These are phyloP conservation scores for Venturia canescens DNA, from an alignment of 1,140 invertebrate species.

Conservation along the genomic window DNA sequence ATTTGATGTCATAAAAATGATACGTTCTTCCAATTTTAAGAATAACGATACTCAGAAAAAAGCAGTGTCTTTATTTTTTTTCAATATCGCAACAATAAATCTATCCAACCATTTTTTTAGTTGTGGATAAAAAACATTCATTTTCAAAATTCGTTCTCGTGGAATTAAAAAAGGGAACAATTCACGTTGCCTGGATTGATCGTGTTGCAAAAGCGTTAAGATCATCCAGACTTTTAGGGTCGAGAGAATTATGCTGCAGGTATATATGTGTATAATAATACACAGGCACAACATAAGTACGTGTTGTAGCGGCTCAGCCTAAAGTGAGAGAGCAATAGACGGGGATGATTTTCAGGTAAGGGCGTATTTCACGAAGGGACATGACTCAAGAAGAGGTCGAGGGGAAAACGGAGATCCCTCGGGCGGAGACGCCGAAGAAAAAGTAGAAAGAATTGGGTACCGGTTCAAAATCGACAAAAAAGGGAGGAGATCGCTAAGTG, in stretches of 20 bases:
- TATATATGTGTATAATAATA: slow-evolving; percentile 36
- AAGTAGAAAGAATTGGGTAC: slow-evolving; percentile 67
- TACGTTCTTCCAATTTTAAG: too few relatives aligned
- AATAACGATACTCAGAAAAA: too few relatives aligned
- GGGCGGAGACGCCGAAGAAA: slow-evolving; percentile 34
- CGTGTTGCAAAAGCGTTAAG: slow-evolving; percentile 42
- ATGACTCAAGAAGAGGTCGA: neutral
- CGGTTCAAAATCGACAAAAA: slow-evolving; percentile 74
- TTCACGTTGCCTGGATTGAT: neutral
- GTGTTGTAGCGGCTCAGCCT: neutral
- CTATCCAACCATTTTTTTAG: neutral
- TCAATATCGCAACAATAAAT: neutral
- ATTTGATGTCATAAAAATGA: too few relatives aligned
- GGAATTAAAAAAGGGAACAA: neutral
- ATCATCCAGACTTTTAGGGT: slow-evolving; percentile 41
- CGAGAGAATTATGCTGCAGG: slow-evolving; percentile 26
- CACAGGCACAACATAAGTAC: slow-evolving; percentile 50
- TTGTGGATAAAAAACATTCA: neutral
- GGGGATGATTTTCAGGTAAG: slow-evolving; percentile 66
- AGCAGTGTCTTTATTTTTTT: too few relatives aligned
- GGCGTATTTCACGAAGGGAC: slow-evolving; percentile 53
- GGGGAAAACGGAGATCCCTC: slow-evolving; percentile 25
- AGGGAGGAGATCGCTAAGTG: slow-evolving; percentile 49
- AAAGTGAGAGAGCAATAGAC: slow-evolving; percentile 50
- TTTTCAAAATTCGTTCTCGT: neutral